Conservation (phyloP, 2,888 invertebrate species). For the Dolichomitus sp. region DNA sequence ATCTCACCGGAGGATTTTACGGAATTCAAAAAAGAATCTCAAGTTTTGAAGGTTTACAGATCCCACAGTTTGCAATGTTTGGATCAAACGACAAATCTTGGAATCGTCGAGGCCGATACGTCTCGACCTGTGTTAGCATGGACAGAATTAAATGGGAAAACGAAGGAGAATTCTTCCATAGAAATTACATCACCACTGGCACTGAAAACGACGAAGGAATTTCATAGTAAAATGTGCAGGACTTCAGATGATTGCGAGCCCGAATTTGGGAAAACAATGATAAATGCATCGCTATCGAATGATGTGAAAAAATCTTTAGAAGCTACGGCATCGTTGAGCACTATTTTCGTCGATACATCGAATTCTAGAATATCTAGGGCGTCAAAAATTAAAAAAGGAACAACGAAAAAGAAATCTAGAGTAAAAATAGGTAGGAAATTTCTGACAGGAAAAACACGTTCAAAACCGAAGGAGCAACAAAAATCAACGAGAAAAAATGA, state of each 20-base stretch:
- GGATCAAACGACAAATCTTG: not conserved
- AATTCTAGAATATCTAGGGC: not conserved
- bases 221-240: not conserved
- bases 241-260: not conserved
- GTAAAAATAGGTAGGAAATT: not conserved
- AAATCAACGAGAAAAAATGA: not conserved
- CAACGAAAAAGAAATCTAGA: not conserved
- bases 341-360: not conserved
- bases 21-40: conserved; percentile 33
- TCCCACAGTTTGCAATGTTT: conserved; percentile 45
- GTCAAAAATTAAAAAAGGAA: not conserved
- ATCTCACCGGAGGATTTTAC: conserved; percentile 55
- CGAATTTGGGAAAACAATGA: not conserved
- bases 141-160: not conserved
- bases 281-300: not conserved
- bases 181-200: not conserved
- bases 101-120: not conserved
- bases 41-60: conserved; percentile 33
- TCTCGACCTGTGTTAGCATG: not conserved
- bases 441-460: not conserved
- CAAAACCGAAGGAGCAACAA: not conserved
- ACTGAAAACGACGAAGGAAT: not conserved
- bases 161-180: not conserved
- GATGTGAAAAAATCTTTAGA: not conserved
- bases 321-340: not conserved